Percentiles rank a stretch among this genome's conserved stretches.
Conservation (phyloP, 2,113 vertebrate genomes). For the Symphodus melops region DNA sequence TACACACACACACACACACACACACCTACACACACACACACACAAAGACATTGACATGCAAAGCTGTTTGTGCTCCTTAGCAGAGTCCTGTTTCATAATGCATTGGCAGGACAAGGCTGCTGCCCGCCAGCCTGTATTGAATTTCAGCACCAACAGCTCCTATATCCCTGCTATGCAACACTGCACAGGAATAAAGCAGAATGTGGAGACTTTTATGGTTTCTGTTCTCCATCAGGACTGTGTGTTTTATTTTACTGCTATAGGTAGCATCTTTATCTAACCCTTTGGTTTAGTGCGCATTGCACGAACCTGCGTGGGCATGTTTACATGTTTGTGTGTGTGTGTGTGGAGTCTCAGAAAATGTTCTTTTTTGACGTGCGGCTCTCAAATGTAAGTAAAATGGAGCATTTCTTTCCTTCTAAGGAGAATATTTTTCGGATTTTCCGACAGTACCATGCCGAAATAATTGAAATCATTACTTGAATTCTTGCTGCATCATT, state of each 20-base stretch:
- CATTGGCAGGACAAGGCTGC: constrained; percentile 48
- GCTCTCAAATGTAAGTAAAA: not conserved
- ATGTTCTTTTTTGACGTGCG: constrained; percentile 1
- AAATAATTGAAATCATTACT: too few relatives aligned
- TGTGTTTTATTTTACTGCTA: not conserved
- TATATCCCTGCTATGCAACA: constrained; percentile 24
- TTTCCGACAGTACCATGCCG: too few relatives aligned
- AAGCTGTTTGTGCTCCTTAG: constrained; percentile 47
- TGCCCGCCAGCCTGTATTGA: constrained; percentile 52
- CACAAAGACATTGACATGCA: constrained; percentile 9
- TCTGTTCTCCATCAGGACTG: not conserved
- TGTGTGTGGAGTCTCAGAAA: not conserved
- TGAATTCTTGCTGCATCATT: too few relatives aligned
- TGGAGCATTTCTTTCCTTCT: too few relatives aligned
- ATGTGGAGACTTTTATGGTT: not conserved
- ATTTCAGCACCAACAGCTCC: constrained; percentile 57
- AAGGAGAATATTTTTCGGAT: too few relatives aligned
- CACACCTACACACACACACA: not conserved
- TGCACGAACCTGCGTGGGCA: not conserved
- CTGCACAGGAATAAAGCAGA: constrained; percentile 19
- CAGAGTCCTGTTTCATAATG: constrained; percentile 49
- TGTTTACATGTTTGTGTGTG: not conserved
- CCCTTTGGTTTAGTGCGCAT: not conserved
- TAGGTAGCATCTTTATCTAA: constrained; percentile 6
- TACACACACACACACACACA: too few relatives aligned